Evolutionary conservation across 2,888 invertebrate genomes (phyloP).

Genomic region (Aphrophora alni): DNA sequence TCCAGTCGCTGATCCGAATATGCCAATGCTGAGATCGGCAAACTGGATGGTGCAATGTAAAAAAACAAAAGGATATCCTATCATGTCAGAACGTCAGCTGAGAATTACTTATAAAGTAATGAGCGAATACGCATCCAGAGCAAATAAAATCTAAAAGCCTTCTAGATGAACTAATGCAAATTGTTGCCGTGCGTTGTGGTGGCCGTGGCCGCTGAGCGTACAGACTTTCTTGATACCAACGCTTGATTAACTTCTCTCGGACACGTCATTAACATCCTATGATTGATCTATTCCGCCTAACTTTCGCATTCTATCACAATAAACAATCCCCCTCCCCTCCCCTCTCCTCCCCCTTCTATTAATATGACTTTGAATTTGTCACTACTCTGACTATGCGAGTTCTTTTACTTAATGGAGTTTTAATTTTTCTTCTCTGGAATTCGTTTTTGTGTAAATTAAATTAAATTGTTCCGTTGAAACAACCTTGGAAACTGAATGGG

Average conservation of each 20-base stretch:
- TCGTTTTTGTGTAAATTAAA: neutral
- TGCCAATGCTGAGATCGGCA: too few relatives aligned
- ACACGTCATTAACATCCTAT: conserved; percentile 34
- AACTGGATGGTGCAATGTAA: too few relatives aligned
- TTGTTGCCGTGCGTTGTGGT: neutral
- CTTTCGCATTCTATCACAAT: conserved; percentile 38
- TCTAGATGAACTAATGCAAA: too few relatives aligned
- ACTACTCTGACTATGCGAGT: conserved; percentile 30
- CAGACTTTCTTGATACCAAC: neutral
- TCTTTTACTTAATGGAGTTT: conserved; percentile 36
- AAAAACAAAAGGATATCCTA: too few relatives aligned
- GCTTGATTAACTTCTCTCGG: conserved; percentile 31
- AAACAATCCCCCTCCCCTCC: conserved; percentile 30
- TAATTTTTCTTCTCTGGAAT: conserved; percentile 19
- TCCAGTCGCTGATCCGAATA: too few relatives aligned
- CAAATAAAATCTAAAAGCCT: too few relatives aligned
- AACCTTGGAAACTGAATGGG: too few relatives aligned
- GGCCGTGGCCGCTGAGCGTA: neutral
- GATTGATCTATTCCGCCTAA: conserved; percentile 39
- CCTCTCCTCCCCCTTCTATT: neutral
- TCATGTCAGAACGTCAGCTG: too few relatives aligned
- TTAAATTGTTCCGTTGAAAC: neutral
- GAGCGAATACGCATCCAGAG: too few relatives aligned
- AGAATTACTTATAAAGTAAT: too few relatives aligned
- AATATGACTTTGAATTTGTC: conserved; percentile 25